These are phyloP conservation scores for Glyptemys insculpta DNA, from an alignment of 2,797 vertebrate genomes.

Conservation along the genomic window DNA sequence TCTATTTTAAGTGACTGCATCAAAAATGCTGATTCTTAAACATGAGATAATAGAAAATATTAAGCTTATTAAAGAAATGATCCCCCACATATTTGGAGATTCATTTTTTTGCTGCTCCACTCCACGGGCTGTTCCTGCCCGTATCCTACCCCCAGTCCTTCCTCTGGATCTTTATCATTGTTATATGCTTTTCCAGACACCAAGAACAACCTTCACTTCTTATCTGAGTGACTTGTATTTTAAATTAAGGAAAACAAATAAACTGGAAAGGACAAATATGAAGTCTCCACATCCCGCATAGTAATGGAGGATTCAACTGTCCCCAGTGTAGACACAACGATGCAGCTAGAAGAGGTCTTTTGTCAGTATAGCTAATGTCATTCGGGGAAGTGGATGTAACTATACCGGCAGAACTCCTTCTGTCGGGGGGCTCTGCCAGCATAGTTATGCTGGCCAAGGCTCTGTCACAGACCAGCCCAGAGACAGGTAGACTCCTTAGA, in stretches of 20 bases:
- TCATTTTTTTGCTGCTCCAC: not conserved
- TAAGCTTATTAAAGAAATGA: conserved; percentile 2
- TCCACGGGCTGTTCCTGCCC: not conserved
- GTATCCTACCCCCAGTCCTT: not conserved
- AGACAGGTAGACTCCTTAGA: not conserved
- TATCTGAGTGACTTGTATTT: not conserved
- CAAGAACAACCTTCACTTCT: not conserved
- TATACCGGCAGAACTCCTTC: not conserved
- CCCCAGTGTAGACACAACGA: not conserved
- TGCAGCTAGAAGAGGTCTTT: not conserved
- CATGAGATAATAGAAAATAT: conserved; percentile 12
- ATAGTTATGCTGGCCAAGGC: not conserved
- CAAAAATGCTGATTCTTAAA: conserved; percentile 43
- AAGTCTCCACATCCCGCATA: not conserved
- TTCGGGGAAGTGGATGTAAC: not conserved
- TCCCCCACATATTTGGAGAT: not conserved
- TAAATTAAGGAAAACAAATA: not conserved
- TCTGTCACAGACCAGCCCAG: not conserved
- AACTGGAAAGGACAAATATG: not conserved
- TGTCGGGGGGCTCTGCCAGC: not conserved
- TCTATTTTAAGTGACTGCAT: conserved; percentile 63
- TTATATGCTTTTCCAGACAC: not conserved
- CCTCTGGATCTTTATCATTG: not conserved
- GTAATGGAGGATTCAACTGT: too few species aligned
- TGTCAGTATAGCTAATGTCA: not conserved